Evolutionary conservation across 2,888 invertebrate species (phyloP).

Genomic region (Thera obeliscata): DNA sequence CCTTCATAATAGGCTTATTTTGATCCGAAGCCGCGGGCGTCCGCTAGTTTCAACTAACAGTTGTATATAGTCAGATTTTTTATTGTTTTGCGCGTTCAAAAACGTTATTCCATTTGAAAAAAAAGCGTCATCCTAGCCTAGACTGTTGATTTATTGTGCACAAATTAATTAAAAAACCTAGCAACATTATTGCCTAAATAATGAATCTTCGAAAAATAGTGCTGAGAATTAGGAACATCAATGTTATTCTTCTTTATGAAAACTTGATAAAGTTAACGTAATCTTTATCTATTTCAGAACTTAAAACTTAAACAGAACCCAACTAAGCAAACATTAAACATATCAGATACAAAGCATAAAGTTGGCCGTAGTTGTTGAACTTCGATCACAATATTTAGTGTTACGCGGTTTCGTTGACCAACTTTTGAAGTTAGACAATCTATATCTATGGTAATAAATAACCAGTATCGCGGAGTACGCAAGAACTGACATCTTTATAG

Average conservation of each 20-base stretch:
- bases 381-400: constrained; percentile 30
- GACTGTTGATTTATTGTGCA: too few species aligned
- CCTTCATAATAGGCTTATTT: too few species aligned
- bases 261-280: constrained; percentile 1
- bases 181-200: background rate
- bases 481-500: constrained; percentile 37
- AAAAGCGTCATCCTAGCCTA: too few species aligned
- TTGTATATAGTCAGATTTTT: too few species aligned
- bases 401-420: constrained; percentile 40
- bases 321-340: constrained; percentile 22
- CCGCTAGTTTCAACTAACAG: too few species aligned
- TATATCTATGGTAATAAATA: constrained; percentile 42
- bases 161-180: too few species aligned
- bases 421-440: constrained; percentile 38
- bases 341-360: constrained; percentile 22
- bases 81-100: too few species aligned
- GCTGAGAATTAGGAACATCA: background rate
- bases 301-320: constrained; percentile 18
- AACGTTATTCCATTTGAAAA: too few species aligned
- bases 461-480: constrained; percentile 37
- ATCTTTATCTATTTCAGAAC: constrained; percentile 11
- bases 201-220: background rate
- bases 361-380: constrained; percentile 28
- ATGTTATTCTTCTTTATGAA: background rate
- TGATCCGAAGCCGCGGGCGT: too few species aligned